Evolutionary conservation across 2,797 vertebrate genomes (phyloP).

Genomic region (Melanotaenia pygmaea): DNA sequence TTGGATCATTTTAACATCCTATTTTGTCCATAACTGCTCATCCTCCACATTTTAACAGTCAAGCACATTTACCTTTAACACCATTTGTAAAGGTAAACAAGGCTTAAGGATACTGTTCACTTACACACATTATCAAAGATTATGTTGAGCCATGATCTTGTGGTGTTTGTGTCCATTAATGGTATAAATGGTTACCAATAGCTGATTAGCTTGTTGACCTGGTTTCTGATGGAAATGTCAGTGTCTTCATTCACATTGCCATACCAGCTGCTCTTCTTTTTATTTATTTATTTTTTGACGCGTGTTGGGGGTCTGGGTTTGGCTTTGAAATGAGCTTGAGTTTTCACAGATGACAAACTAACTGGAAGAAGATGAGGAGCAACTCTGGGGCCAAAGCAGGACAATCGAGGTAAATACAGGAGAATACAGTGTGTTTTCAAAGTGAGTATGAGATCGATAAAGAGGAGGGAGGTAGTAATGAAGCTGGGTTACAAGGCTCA

Average conservation of each 20-base stretch:
- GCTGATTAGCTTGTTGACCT: constrained; percentile 13
- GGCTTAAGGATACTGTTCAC: background rate
- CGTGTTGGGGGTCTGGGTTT: constrained; percentile 46
- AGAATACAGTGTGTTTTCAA: constrained; percentile 71
- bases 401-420: constrained; percentile 67
- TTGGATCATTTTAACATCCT: constrained; percentile 4
- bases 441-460: constrained; percentile 67
- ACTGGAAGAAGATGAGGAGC: constrained; percentile 45
- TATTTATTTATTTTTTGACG: constrained; percentile 42
- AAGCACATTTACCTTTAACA: background rate
- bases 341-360: constrained; percentile 52
- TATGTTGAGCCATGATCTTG: constrained; percentile 1
- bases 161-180: background rate
- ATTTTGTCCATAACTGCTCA: background rate
- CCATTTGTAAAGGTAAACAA: constrained; percentile 22
- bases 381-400: constrained; percentile 67
- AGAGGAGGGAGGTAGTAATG: constrained; percentile 80
- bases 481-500: constrained; percentile 78
- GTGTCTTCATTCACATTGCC: constrained; percentile 31
- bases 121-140: background rate
- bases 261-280: constrained; percentile 13
- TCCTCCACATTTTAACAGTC: background rate
- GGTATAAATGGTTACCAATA: background rate
- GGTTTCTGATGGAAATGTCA: constrained; percentile 30
- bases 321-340: constrained; percentile 32